These are phyloP conservation scores for Formica exsecta DNA, from an alignment of 1,140 invertebrate species.

Conservation along the genomic window DNA sequence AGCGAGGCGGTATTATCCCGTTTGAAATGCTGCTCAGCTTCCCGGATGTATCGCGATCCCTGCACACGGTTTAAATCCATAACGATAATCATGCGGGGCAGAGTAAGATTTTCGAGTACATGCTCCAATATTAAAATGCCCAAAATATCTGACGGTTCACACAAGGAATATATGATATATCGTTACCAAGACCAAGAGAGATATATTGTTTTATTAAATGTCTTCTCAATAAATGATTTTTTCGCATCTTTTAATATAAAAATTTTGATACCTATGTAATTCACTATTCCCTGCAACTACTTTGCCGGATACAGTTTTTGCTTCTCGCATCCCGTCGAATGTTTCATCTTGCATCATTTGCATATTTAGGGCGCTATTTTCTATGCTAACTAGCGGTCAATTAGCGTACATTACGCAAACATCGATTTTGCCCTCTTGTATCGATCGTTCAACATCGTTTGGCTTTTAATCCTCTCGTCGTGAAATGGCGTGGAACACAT, in stretches of 20 bases:
- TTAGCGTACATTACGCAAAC: conserved; percentile 46
- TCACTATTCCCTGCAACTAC: not conserved
- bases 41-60: conserved; percentile 17
- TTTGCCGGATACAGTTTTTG: not conserved
- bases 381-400: conserved; percentile 34
- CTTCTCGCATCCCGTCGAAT: not conserved
- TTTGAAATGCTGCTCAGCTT: conserved; percentile 50
- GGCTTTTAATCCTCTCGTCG: conserved; percentile 20
- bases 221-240: not conserved
- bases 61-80: not conserved
- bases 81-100: not conserved
- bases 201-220: not conserved
- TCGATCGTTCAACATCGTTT: conserved; percentile 27
- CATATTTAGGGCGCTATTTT: conserved; percentile 29
- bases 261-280: too few species aligned
- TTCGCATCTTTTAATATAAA: not conserved
- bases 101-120: not conserved
- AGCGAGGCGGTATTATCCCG: conserved; percentile 32
- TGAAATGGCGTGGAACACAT: conserved; percentile 32
- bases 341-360: conserved; percentile 19
- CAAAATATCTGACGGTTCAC: not conserved
- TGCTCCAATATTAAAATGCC: not conserved
- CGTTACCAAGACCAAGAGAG: not conserved
- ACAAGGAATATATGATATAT: not conserved
- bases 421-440: conserved; percentile 32